Percentiles rank a stretch among this genome's conserved stretches.
Evolutionary conservation across 2,797 vertebrate species (phyloP).

Genomic region (Steatocranus sp.): DNA sequence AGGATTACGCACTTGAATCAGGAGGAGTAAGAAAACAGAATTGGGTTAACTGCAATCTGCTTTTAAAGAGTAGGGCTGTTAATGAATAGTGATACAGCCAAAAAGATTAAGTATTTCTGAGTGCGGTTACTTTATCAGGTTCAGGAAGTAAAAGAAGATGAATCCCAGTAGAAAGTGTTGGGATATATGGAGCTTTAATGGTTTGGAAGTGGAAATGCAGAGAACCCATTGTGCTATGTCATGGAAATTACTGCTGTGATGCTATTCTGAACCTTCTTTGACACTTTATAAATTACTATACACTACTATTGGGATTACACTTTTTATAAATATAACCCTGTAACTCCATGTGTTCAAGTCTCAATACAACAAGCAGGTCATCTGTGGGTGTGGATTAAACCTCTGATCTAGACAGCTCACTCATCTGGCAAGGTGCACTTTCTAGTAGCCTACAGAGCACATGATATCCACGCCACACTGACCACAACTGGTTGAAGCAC

Average conservation of each 20-base stretch:
- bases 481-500: background rate
- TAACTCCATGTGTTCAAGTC: background rate
- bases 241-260: background rate
- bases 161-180: background rate
- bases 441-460: background rate
- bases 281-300: background rate
- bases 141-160: background rate
- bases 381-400: background rate
- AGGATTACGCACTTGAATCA: background rate
- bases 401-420: background rate
- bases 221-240: background rate
- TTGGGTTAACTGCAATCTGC: background rate
- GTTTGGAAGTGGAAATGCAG: background rate
- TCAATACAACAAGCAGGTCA: background rate
- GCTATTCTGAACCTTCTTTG: background rate
- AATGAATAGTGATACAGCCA: background rate
- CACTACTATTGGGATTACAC: background rate
- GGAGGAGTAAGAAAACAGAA: background rate
- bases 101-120: background rate
- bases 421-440: background rate
- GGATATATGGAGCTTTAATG: background rate
- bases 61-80: background rate
- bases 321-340: background rate
- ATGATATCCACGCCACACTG: background rate
- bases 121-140: background rate